Conservation (phyloP, 2,888 invertebrate species). For the Dynastes maya region DNA sequence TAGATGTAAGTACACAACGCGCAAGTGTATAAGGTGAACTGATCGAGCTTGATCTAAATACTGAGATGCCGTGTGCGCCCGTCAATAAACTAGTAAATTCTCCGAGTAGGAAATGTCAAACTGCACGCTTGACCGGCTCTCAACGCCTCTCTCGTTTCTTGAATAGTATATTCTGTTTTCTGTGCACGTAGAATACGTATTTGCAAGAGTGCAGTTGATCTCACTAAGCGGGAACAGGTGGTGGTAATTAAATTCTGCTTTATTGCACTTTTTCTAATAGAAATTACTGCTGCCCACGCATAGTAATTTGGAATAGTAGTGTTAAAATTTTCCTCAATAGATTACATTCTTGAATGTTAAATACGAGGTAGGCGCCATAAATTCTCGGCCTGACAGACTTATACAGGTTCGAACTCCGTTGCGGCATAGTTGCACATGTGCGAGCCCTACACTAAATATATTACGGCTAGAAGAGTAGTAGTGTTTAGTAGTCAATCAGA, state of each 20-base stretch:
- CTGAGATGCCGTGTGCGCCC: conserved; percentile 53
- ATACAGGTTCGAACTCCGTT: too few relatives aligned
- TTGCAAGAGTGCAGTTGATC: conserved; percentile 48
- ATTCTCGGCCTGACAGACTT: too few relatives aligned
- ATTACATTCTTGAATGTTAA: too few relatives aligned
- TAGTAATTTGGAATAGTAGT: too few relatives aligned
- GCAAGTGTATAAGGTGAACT: conserved; percentile 13
- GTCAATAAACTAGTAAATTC: conserved; percentile 60
- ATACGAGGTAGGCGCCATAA: too few relatives aligned
- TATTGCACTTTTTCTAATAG: too few relatives aligned
- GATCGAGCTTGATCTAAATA: conserved; percentile 48
- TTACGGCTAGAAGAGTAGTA: too few relatives aligned
- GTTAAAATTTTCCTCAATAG: too few relatives aligned
- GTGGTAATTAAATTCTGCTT: background rate
- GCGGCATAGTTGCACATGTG: too few relatives aligned
- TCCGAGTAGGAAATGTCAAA: conserved; percentile 58
- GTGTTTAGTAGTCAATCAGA: too few relatives aligned
- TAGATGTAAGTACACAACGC: background rate
- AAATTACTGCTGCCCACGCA: too few relatives aligned
- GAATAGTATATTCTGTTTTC: conserved; percentile 55
- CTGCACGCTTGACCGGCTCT: conserved; percentile 57
- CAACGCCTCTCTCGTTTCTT: conserved; percentile 56
- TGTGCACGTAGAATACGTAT: conserved; percentile 59
- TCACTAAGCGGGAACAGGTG: conserved; percentile 38
- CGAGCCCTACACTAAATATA: too few relatives aligned